A percentile compares a stretch with the other conserved stretches of the same genome.
phyloP scores from a whole-genome alignment of 2,113 vertebrate species.

The Dromiciops gliroides region DNA sequence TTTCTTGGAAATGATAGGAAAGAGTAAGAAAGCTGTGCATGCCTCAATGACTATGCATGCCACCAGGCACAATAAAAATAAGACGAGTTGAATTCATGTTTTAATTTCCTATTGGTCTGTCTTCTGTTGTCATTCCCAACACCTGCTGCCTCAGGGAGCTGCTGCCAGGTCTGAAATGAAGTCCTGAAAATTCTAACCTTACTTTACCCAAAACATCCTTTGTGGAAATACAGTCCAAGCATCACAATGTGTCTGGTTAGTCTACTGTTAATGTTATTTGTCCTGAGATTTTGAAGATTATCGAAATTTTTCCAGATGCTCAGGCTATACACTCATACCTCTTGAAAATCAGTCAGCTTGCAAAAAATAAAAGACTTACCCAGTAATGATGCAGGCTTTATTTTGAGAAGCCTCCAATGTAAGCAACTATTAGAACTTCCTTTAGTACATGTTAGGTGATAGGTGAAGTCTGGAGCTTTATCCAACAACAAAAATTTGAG shows the following conservation, averaged over 20 bases:
- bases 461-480: slow-evolving; percentile 27
- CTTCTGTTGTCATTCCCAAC: slow-evolving; percentile 69
- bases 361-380: slow-evolving; percentile 37
- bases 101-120: slow-evolving; percentile 44
- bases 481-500: slow-evolving; percentile 48
- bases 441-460: slow-evolving; percentile 48
- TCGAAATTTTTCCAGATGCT: slow-evolving; percentile 73
- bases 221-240: slow-evolving; percentile 74
- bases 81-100: slow-evolving; percentile 29
- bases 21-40: neutral
- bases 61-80: slow-evolving; percentile 12
- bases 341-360: slow-evolving; percentile 56
- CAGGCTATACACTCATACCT: slow-evolving; percentile 60
- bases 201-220: slow-evolving; percentile 76
- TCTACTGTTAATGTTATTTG: slow-evolving; percentile 71
- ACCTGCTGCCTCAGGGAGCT: slow-evolving; percentile 73
- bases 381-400: slow-evolving; percentile 46
- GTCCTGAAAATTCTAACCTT: slow-evolving; percentile 65
- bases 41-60: slow-evolving; percentile 29
- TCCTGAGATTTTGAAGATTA: slow-evolving; percentile 74
- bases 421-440: slow-evolving; percentile 48
- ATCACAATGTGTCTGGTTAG: slow-evolving; percentile 79
- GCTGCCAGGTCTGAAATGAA: slow-evolving; percentile 76
- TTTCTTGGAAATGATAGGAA: neutral
- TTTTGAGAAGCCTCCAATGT: slow-evolving; percentile 41